Base-by-base conservation (phyloP, 2,888 invertebrate species). In the Troides oblongomaculatus region DNA sequence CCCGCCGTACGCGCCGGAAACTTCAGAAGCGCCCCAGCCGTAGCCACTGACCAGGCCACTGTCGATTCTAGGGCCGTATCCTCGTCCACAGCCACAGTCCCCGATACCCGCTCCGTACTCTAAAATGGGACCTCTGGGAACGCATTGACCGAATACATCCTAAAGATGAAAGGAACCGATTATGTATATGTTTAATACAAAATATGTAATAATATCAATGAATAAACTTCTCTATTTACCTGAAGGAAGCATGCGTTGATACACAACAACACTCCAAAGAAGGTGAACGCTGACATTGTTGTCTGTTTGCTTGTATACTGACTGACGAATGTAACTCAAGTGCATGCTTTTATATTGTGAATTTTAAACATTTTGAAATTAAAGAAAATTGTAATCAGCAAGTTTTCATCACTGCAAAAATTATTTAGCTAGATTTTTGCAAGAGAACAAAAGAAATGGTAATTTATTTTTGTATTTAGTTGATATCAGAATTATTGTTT, bases 1-100 rank as follows among this genome's bases (percentile, higher is more conserved):
- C 23, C 69, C 69, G 1, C 69, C 69, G 43, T 69, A 69, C 2
- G 61, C 65, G 5, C 66, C 69, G 12, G 17, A 21, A 7, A 8
- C 43, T 58, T 65, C 64, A 18, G 50, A 25, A 21, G 23, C 62
- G 56, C 21, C 21, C 60, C 62, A 57, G 18, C 69, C 62, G 46
- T 65, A 65, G 21, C 62, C 57, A n/a, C 14, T 57, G 23, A 56
- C 65, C n/a, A 56, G 21, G 12, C 21, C 30, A 18, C 46, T 14
- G 56, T n/a, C n/a, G 1, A 46, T 0, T n/a, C 56, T n/a, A 2
- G n/a, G 14, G 46, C 46, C 12, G 12, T 46, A 46, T 1, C 14
- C 46, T 3, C 46, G 46, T 46, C 46, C 12, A 2, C 46, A 46
- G 17, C 14, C 46, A 46, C 12, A 46, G 14, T 46, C 46, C 56